Base-by-base conservation (phyloP, 2,797 vertebrate species). In the Taenioides sp. region DNA sequence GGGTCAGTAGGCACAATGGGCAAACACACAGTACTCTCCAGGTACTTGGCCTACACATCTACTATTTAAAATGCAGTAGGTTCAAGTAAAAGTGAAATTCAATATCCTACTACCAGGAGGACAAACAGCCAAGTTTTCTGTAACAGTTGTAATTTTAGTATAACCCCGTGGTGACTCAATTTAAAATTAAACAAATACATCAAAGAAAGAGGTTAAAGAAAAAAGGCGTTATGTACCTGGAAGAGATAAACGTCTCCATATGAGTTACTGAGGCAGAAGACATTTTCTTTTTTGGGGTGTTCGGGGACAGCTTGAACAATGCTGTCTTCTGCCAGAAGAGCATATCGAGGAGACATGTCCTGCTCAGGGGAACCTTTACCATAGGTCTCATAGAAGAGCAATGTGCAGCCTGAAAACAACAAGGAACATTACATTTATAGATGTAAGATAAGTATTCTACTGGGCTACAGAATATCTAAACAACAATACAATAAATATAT, bases 261-360 rank as follows among this genome's bases (percentile, higher is more conserved):
- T 9, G 95, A 94, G 89, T 98, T 98, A 93, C 97, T 98, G 76
- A 98, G 95, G 85, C 97, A 98, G 88, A 98, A 98, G 31, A 98
- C 95, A 0, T 97, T 96, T 82, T 98, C 97, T 85, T 96, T 98
- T 86, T 97, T 98, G 47, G 97, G 97, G 77, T 98, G 96, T 69
- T 98, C 97, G 0, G 97, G 97, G 61, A 97, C 94, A 11, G 97
- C 94, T 82, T 98, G 97, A 64, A 98, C 96, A 3, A 98, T 91
- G 83, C 97, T 96, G 91, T 98, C 96, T 86, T 98, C 96, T 0
- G 95, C 95, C 82, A 97, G 91, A 71, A 98, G 92, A 62, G 96
- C 96, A 0, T 96, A 97, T 73, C 96, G 93, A 31, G 96, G 96
- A 0, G 93, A 92, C 20, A 90, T 80, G 78, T 91, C 95, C 88